Base-by-base conservation (phyloP, 2,888 invertebrate species). In the Tenthredo livida region DNA sequence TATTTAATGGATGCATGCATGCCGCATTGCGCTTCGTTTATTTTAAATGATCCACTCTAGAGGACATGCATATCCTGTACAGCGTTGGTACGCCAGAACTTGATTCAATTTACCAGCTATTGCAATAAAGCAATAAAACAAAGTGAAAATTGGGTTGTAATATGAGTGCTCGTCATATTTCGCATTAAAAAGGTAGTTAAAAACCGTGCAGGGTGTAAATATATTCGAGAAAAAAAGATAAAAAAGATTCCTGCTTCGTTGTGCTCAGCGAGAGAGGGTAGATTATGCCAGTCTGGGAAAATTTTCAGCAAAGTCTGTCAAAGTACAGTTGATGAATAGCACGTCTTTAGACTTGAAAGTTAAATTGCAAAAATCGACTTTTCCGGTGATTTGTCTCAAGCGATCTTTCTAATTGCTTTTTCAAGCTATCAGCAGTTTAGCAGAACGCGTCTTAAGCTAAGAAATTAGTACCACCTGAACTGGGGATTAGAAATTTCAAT, bases 1-100 rank as follows among this genome's bases (percentile, higher is more conserved):
- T 72, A 72, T 72, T 72, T 72, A 72, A 72, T 72, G 72, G 43
- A 72, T 72, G 72, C 72, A 70, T 70, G 61, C 61, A 67, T 67
- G 72, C 72, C 72, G 72, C 72, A 43, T 7, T 72, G 72, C 43
- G 72, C 72, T 72, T 72, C 72, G 72, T 72, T 72, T 72, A 72
- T 72, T 72, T 72, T 72, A 72, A 72, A 72, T 72, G 72, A 72
- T 72, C 72, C 72, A 72, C 40, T 72, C 72, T 72, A 21, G 43
- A 72, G 43, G 43, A 43, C 72, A 72, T 72, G 72, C 43, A 33
- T 67, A 29, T 67, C 33, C 33, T 10, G 65, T 29, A 70, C 40
- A 37, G 15, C n/a, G n/a, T 65, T 12, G 65, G 65, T 65, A 12
- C 65, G 12, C 43, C 43, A 65, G 50, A 15, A 67, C 40, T 72